Conservation (phyloP, 2,888 invertebrate species). For the Phrixothrix hirtus region DNA sequence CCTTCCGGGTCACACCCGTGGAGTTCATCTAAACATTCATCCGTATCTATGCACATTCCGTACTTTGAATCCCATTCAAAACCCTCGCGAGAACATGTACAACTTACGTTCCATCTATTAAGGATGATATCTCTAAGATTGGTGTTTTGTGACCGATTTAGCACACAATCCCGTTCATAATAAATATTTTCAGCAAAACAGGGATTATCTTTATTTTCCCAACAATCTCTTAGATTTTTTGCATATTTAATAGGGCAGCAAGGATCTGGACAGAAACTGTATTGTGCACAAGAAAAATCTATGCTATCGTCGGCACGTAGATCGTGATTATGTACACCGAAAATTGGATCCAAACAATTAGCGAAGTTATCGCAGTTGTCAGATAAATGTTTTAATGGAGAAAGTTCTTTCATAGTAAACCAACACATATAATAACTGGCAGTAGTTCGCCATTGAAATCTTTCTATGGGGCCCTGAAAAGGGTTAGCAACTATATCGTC, state of each 20-base stretch:
- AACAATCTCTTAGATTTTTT: constrained; percentile 54
- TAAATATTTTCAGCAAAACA: constrained; percentile 55
- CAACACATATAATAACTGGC: constrained; percentile 71
- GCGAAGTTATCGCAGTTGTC: constrained; percentile 68
- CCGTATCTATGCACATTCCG: constrained; percentile 66
- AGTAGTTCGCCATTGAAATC: constrained; percentile 65
- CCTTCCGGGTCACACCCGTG: constrained; percentile 55
- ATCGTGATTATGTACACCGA: constrained; percentile 58
- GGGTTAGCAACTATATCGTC: constrained; percentile 59
- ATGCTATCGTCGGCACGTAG: constrained; percentile 61
- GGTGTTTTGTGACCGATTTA: constrained; percentile 48
- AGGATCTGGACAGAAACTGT: constrained; percentile 70
- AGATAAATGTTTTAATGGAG: constrained; percentile 59
- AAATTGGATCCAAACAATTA: constrained; percentile 58
- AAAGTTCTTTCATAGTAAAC: constrained; percentile 63
- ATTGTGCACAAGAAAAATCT: constrained; percentile 64
- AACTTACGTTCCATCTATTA: constrained; percentile 66
- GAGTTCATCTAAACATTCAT: constrained; percentile 59
- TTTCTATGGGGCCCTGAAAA: constrained; percentile 62
- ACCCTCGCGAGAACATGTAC: constrained; percentile 59
- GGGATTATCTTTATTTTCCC: constrained; percentile 57
- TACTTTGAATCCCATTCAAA: constrained; percentile 64
- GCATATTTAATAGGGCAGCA: constrained; percentile 63
- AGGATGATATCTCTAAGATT: constrained; percentile 57
- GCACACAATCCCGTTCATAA: constrained; percentile 46